phyloP scores from a whole-genome alignment of 1,140 invertebrate species.

The Trichogramma pretiosum region DNA sequence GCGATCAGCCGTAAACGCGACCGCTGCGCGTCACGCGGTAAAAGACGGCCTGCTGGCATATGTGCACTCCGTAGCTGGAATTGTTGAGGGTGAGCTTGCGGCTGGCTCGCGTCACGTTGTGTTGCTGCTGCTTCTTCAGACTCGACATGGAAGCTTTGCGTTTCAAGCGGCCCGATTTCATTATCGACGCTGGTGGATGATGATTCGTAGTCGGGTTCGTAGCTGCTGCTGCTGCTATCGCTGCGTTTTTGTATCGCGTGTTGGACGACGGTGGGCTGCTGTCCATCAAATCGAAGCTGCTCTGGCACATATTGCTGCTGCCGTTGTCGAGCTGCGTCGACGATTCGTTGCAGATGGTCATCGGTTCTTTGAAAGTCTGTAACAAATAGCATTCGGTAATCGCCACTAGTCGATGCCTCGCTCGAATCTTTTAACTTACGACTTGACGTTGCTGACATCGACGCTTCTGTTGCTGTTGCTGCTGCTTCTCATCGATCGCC shows the following conservation, averaged over 20 bases:
- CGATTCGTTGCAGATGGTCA: too few species aligned
- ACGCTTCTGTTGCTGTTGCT: not conserved
- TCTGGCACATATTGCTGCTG: too few species aligned
- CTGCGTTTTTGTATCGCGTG: not conserved
- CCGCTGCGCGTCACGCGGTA: constrained; percentile 41
- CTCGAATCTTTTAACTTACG: too few species aligned
- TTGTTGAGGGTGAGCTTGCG: constrained; percentile 11
- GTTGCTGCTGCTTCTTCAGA: too few species aligned
- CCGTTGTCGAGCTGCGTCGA: too few species aligned
- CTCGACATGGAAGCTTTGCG: not conserved
- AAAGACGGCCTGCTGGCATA: constrained; percentile 26
- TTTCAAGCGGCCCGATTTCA: not conserved
- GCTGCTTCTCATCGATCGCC: not conserved
- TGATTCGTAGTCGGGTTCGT: too few species aligned
- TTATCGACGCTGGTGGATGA: too few species aligned
- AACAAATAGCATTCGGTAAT: too few species aligned
- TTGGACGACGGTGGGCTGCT: not conserved
- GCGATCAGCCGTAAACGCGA: constrained; percentile 38
- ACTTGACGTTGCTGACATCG: not conserved
- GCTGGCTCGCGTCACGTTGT: constrained; percentile 27
- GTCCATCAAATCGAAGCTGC: too few species aligned
- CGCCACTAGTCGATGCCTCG: too few species aligned
- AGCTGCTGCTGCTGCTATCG: too few species aligned
- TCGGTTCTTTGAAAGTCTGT: too few species aligned
- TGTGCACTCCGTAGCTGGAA: constrained; percentile 17